These are phyloP conservation scores for Sinocyclocheilus grahami DNA, from an alignment of 2,113 vertebrate species.

Conservation along the genomic window DNA sequence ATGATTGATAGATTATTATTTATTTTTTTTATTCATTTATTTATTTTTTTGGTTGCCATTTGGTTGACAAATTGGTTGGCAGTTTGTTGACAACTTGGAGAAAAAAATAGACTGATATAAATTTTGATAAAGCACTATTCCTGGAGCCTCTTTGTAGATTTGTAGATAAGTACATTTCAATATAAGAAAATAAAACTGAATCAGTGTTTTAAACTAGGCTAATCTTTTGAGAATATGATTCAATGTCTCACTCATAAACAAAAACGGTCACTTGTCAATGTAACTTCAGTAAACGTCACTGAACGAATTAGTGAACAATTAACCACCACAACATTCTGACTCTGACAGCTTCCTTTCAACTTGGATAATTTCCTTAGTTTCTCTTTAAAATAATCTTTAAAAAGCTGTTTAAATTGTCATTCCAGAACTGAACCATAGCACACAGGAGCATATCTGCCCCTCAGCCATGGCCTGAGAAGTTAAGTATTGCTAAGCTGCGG, in stretches of 20 bases:
- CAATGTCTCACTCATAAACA: background rate
- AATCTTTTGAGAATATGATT: background rate
- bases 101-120: background rate
- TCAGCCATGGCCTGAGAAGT: slow-evolving; percentile 15
- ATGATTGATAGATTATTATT: too few species aligned
- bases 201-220: background rate
- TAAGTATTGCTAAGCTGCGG: slow-evolving; percentile 24
- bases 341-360: background rate
- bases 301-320: background rate
- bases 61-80: too few species aligned
- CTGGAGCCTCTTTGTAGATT: background rate
- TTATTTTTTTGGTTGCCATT: too few species aligned
- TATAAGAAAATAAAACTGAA: background rate
- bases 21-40: too few species aligned
- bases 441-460: background rate
- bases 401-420: background rate
- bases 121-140: background rate
- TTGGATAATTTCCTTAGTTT: background rate
- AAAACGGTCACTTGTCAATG: background rate
- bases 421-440: background rate
- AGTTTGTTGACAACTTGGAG: background rate
- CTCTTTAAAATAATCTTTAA: slow-evolving; percentile 4
- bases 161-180: background rate
- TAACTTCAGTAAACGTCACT: background rate
- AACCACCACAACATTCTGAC: background rate